Conservation (phyloP, 2,888 invertebrate species). For the Habrosyne pyritoides region DNA sequence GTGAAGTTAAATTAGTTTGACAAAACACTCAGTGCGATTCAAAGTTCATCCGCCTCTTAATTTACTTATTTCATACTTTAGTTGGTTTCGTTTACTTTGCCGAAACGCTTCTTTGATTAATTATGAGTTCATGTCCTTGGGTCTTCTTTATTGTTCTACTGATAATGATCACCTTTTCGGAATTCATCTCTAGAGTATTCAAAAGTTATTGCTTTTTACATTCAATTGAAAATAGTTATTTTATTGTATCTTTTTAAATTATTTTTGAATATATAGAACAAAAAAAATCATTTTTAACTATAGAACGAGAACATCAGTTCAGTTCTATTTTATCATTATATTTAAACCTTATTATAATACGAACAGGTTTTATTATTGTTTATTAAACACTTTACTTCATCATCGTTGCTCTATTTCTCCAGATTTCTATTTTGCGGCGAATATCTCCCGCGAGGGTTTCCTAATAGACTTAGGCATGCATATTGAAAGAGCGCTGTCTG, state of each 20-base stretch:
- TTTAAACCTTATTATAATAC: no score
- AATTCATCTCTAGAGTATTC: not conserved
- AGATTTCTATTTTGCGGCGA: not conserved
- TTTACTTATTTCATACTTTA: slow-evolving; percentile 30
- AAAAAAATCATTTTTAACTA: no score
- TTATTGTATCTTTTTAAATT: no score
- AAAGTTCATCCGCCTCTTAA: slow-evolving; percentile 21
- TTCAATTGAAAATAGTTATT: no score
- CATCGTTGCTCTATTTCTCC: not conserved
- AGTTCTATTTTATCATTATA: no score
- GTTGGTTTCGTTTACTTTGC: slow-evolving; percentile 24
- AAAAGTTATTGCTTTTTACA: not conserved
- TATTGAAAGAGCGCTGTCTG: not conserved
- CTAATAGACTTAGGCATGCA: not conserved
- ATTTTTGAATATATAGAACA: no score
- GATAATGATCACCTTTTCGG: not conserved
- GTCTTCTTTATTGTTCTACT: not conserved
- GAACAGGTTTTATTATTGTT: no score
- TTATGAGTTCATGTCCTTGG: not conserved
- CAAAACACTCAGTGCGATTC: slow-evolving; percentile 25
- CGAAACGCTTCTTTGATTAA: not conserved
- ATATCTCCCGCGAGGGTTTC: not conserved
- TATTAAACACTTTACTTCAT: not conserved
- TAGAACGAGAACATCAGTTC: no score
- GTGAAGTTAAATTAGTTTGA: slow-evolving; percentile 38